phyloP scores from a whole-genome alignment of 2,888 invertebrate genomes.

The Polia nebulosa region DNA sequence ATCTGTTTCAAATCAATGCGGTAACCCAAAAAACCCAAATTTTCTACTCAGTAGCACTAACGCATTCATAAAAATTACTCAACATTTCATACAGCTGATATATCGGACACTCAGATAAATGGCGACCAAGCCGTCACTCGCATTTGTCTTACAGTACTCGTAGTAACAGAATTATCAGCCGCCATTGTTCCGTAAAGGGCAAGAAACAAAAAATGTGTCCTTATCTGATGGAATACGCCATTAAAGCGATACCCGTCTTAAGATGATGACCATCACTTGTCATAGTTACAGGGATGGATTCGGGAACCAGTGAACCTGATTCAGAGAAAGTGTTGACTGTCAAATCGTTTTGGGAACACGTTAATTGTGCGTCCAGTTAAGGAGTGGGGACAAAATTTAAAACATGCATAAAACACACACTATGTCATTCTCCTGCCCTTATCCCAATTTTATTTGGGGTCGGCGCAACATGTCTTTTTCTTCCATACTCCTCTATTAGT shows the following conservation, averaged over 20 bases:
- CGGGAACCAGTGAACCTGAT: no score
- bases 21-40: no score
- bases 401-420: no score
- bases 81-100: conserved; percentile 28
- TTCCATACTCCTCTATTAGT: no score
- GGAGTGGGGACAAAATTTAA: no score
- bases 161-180: conserved; percentile 69
- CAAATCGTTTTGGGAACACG: no score
- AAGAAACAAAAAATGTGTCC: conserved; percentile 72
- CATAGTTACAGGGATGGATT: conserved; percentile 69
- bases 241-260: conserved; percentile 78
- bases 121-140: conserved; percentile 39
- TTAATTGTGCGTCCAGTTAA: no score
- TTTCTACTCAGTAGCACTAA: conserved; percentile 24
- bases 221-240: conserved; percentile 78
- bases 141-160: conserved; percentile 51
- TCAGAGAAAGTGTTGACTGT: no score
- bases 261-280: conserved; percentile 81
- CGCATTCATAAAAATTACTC: conserved; percentile 47
- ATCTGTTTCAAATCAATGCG: no score
- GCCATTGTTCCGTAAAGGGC: conserved; percentile 75
- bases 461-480: no score
- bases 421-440: no score
- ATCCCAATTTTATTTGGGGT: no score
- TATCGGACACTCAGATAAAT: conserved; percentile 29